Conservation (phyloP, 2,797 vertebrate species). For the Oophaga sylvatica region DNA sequence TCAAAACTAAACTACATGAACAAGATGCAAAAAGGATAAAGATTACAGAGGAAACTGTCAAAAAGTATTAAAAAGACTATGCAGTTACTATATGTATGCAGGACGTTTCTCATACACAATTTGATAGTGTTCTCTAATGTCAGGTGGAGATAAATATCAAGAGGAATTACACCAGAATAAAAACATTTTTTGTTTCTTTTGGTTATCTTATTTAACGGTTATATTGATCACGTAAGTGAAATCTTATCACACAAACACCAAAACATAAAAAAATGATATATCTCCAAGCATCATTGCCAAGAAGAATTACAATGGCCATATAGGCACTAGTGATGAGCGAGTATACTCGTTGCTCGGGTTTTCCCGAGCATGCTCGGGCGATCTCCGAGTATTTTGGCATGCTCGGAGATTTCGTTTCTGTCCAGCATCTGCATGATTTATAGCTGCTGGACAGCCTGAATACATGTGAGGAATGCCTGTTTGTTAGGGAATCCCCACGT, state of each 20-base stretch:
- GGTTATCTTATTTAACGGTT: no score
- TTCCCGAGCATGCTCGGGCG: no score
- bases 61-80: neutral
- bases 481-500: no score
- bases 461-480: no score
- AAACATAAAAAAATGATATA: no score
- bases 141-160: neutral
- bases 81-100: neutral
- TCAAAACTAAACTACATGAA: conserved; percentile 69
- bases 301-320: neutral
- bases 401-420: no score
- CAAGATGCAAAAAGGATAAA: conserved; percentile 46
- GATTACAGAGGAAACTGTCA: neutral
- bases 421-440: no score
- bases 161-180: neutral
- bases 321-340: neutral
- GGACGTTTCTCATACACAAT: neutral
- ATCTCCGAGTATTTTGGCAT: no score
- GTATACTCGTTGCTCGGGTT: no score
- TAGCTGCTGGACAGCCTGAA: no score
- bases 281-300: neutral
- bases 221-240: no score
- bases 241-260: neutral
- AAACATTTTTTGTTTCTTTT: neutral
- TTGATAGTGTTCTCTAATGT: neutral